Percentiles rank a stretch among this genome's conserved stretches.
Evolutionary conservation across 2,113 vertebrate genomes (phyloP).

Genomic region (Nipponia nippon): DNA sequence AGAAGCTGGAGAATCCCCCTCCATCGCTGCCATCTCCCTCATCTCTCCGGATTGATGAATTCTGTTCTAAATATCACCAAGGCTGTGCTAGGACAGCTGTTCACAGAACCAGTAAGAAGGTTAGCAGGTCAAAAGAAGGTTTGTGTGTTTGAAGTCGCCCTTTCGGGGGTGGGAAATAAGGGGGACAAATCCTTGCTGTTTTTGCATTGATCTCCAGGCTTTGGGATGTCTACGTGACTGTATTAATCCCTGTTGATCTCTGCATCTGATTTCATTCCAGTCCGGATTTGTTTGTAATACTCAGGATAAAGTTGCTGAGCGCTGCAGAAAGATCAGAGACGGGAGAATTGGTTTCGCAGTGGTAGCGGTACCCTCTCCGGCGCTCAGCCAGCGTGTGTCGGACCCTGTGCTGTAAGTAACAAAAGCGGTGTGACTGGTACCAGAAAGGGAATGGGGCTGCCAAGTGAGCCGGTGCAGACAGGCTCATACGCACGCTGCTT

Average conservation of each 20-base stretch:
- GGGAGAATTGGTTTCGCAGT: neutral
- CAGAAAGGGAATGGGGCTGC: neutral
- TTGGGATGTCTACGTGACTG: neutral
- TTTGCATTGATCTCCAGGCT: neutral
- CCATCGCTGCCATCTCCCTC: neutral
- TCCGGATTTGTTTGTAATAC: neutral
- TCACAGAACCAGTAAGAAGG: neutral
- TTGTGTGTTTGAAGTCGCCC: neutral
- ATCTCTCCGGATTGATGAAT: neutral
- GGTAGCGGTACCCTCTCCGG: neutral
- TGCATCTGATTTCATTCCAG: neutral
- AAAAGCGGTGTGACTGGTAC: neutral
- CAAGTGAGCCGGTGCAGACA: neutral
- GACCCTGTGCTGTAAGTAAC: too few relatives aligned
- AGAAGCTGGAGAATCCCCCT: neutral
- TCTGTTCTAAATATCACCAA: neutral
- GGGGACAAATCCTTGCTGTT: neutral
- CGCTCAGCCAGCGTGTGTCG: rapidly evolving
- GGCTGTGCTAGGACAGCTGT: neutral
- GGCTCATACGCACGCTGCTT: neutral
- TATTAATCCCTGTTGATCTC: neutral
- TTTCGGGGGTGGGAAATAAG: neutral
- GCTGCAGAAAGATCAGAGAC: neutral
- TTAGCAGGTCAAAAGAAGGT: neutral
- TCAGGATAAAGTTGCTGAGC: neutral